Conservation (phyloP, 2,113 vertebrate species). For the Rana temporaria region DNA sequence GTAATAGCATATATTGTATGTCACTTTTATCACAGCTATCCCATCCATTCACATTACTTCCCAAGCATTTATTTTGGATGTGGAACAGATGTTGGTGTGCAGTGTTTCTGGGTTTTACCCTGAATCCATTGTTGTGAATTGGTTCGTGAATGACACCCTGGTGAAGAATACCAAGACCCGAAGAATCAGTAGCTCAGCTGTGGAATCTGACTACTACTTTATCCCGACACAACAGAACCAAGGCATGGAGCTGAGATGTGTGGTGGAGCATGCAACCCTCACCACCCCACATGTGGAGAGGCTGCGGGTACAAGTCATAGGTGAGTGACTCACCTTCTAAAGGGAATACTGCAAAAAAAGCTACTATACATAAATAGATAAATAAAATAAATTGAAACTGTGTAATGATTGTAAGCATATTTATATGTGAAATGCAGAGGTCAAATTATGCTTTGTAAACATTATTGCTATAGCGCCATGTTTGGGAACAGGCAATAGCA, state of each 20-base stretch:
- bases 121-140: conserved; percentile 47
- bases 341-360: no score
- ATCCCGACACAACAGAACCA: neutral
- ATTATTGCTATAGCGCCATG: no score
- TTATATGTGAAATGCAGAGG: no score
- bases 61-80: neutral
- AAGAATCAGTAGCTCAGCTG: neutral
- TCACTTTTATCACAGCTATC: neutral
- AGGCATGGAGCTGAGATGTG: conserved; percentile 15
- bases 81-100: conserved; percentile 13
- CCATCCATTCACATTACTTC: neutral
- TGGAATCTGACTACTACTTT: conserved; percentile 28
- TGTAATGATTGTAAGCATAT: no score
- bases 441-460: no score
- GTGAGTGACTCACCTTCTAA: neutral
- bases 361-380: no score
- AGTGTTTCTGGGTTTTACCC: conserved; percentile 37
- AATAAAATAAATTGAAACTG: no score
- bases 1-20: no score
- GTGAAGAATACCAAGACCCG: neutral
- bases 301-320: neutral
- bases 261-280: conserved; percentile 46
- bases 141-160: conserved; percentile 1
- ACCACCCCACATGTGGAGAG: neutral
- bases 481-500: no score